Evolutionary conservation across 2,888 invertebrate genomes (phyloP).

Genomic region (Leucophenga montana): DNA sequence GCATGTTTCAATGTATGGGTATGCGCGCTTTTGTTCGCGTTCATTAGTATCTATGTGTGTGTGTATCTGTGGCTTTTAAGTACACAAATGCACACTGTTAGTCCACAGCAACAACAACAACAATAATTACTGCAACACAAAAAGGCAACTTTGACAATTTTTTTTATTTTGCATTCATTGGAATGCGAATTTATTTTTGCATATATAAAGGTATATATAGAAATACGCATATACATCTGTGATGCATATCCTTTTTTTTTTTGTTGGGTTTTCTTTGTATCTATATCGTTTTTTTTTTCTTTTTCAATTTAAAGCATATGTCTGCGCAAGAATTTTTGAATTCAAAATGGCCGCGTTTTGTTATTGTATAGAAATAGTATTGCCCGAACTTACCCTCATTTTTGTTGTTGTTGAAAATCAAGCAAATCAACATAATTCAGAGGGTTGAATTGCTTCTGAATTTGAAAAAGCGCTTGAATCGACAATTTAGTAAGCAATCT

Average conservation of each 20-base stretch:
- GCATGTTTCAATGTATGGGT: not conserved
- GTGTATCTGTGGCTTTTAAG: conserved; percentile 25
- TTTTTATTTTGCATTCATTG: conserved; percentile 1
- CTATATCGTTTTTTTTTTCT: not conserved
- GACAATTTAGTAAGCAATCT: no score
- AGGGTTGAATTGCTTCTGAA: no score
- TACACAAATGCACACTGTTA: conserved; percentile 1
- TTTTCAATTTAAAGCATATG: conserved; percentile 1
- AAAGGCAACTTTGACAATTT: not conserved
- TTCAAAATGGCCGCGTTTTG: conserved; percentile 24
- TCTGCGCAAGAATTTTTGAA: conserved; percentile 16
- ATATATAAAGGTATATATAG: not conserved
- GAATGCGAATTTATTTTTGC: conserved; percentile 19
- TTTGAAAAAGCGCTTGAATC: no score
- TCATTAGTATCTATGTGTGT: not conserved
- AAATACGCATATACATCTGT: not conserved
- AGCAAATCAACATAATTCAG: no score
- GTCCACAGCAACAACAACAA: conserved; percentile 8
- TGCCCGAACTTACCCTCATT: conserved; percentile 19
- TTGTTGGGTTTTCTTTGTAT: no score
- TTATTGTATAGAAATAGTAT: conserved; percentile 1
- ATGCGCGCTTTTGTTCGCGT: conserved; percentile 4
- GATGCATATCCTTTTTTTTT: conserved; percentile 1
- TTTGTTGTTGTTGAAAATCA: not conserved
- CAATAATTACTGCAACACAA: conserved; percentile 18